phyloP scores from a whole-genome alignment of 2,113 vertebrate species.

The Odontophorus gujanensis region DNA sequence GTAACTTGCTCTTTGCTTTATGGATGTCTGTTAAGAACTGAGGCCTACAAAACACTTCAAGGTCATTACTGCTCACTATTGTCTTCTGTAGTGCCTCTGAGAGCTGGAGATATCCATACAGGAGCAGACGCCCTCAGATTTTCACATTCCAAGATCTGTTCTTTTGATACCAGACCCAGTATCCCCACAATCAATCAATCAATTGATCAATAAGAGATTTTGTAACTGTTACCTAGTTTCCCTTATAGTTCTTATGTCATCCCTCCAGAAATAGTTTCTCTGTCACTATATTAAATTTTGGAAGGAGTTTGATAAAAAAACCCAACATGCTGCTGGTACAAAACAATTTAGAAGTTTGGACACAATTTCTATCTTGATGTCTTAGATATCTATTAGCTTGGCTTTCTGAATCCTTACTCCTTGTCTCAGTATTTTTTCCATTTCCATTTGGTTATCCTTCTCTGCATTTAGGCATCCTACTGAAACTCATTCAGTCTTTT shows the following conservation, averaged over 20 bases:
- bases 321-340: neutral
- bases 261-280: neutral
- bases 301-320: neutral
- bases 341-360: neutral
- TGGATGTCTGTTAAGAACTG: neutral
- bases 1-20: neutral
- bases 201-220: neutral
- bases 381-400: neutral
- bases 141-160: neutral
- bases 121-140: neutral
- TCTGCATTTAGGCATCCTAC: neutral
- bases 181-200: no score
- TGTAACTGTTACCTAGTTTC: neutral
- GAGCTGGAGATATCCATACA: neutral
- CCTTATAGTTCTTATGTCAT: neutral
- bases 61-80: neutral
- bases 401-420: neutral
- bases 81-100: neutral
- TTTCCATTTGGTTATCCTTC: neutral
- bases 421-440: neutral
- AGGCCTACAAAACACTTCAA: neutral
- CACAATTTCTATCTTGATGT: neutral
- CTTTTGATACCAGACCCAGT: neutral
- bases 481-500: neutral
- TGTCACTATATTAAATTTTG: neutral